Evolutionary conservation across 1,140 invertebrate genomes (phyloP).

Genomic region (Drosophila orosa): DNA sequence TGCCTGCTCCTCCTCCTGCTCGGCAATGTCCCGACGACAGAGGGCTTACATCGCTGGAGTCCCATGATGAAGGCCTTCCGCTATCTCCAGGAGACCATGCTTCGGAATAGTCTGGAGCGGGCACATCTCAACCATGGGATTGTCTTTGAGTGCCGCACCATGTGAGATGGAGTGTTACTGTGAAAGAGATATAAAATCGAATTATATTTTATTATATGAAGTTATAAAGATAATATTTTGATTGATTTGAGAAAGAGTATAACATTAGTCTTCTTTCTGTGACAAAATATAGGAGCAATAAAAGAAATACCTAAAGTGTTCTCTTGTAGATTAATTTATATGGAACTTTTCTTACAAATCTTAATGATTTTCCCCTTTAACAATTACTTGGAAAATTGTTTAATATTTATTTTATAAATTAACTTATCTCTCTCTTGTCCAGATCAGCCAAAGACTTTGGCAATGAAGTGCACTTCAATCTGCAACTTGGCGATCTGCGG

Average conservation of each 20-base stretch:
- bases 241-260: not conserved
- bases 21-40: conserved; percentile 11
- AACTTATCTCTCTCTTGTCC: not conserved
- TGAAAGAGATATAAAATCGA: too few species aligned
- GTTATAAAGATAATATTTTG: not conserved
- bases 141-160: conserved; percentile 78
- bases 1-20: conserved; percentile 38
- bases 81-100: conserved; percentile 72
- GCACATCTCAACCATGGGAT: conserved; percentile 76
- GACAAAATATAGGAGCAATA: too few species aligned
- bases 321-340: too few species aligned
- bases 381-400: too few species aligned
- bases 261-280: too few species aligned
- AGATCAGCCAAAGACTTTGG: conserved; percentile 66
- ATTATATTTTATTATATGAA: too few species aligned
- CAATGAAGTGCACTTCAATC: conserved; percentile 67
- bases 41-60: conserved; percentile 60
- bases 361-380: too few species aligned
- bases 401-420: too few species aligned
- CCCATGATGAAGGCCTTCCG: conserved; percentile 67
- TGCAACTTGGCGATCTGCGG: conserved; percentile 72
- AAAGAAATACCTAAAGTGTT: too few species aligned
- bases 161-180: conserved; percentile 60
- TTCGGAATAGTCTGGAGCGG: conserved; percentile 70
- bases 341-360: too few species aligned